Percentiles rank a stretch among this genome's conserved stretches.
phyloP scores from a whole-genome alignment of 2,797 vertebrate genomes.

The Percopsis omiscomaycus region DNA sequence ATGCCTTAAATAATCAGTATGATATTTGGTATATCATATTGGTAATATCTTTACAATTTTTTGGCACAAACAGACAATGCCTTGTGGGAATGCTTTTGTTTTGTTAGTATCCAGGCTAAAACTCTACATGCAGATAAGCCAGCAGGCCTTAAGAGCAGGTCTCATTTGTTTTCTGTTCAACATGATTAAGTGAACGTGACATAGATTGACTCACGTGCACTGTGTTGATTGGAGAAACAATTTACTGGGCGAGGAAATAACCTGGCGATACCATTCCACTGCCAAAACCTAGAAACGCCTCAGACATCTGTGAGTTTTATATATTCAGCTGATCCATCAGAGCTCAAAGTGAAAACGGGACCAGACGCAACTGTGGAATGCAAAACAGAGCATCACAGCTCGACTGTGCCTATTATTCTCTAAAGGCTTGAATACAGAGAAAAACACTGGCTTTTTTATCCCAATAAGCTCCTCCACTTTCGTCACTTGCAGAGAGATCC shows the following conservation, averaged over 20 bases:
- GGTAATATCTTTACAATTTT: too few species aligned
- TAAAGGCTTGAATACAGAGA: conserved; percentile 27
- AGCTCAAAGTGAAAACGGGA: conserved; percentile 44
- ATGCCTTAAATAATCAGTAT: too few species aligned
- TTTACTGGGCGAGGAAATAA: conserved; percentile 23
- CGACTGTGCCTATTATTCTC: conserved; percentile 35
- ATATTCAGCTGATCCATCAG: conserved; percentile 39
- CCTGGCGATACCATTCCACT: conserved; percentile 1
- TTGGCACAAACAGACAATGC: neutral
- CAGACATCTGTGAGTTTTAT: conserved; percentile 24
- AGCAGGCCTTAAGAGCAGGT: conserved; percentile 16
- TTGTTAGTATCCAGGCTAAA: conserved; percentile 5
- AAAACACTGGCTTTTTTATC: conserved; percentile 34
- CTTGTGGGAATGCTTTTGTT: conserved; percentile 10
- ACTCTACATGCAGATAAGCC: conserved; percentile 9
- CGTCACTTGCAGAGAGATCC: conserved; percentile 33
- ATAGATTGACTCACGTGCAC: conserved; percentile 40
- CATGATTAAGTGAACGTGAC: conserved; percentile 29
- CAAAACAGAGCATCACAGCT: conserved; percentile 44
- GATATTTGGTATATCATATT: too few species aligned
- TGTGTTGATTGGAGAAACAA: conserved; percentile 37
- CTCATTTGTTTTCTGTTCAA: conserved; percentile 21
- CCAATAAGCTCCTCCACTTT: conserved; percentile 27
- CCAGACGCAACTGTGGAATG: conserved; percentile 40
- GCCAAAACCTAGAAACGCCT: conserved; percentile 25